Conservation (phyloP, 2,888 invertebrate species). For the Phyllotreta striolata region DNA sequence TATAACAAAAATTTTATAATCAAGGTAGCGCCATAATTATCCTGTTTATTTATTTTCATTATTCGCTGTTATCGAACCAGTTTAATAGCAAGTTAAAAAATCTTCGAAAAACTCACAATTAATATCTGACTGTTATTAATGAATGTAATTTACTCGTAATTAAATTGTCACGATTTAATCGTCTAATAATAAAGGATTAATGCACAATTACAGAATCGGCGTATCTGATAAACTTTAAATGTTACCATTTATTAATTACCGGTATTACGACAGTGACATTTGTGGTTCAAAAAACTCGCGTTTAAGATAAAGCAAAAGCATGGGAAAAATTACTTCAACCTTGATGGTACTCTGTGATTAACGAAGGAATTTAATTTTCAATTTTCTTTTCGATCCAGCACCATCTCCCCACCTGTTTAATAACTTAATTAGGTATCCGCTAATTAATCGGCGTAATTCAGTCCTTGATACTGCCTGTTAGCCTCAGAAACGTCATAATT, state of each 20-base stretch:
- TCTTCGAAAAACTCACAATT: too few relatives aligned
- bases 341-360: constrained; percentile 31
- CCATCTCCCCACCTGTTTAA: too few relatives aligned
- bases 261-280: constrained; percentile 32
- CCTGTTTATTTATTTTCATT: too few relatives aligned
- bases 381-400: too few relatives aligned
- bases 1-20: too few relatives aligned
- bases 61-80: too few relatives aligned
- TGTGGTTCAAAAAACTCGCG: constrained; percentile 28
- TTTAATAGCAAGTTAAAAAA: too few relatives aligned
- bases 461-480: constrained; percentile 11
- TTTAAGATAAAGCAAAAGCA: constrained; percentile 20
- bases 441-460: constrained; percentile 3
- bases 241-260: constrained; percentile 34
- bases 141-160: constrained; percentile 31
- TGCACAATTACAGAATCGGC: constrained; percentile 29
- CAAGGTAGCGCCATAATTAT: too few relatives aligned
- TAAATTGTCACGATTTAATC: constrained; percentile 36
- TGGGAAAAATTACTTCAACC: constrained; percentile 34
- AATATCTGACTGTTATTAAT: constrained; percentile 10
- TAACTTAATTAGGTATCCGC: constrained; percentile 1
- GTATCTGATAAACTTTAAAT: constrained; percentile 32
- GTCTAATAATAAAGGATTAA: constrained; percentile 31
- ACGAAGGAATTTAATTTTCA: constrained; percentile 7
- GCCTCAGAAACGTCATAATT: constrained; percentile 4